Evolutionary conservation across 1,140 invertebrate genomes (phyloP), one percentile per base, ranked within the genome.

Genomic region (Heliconius congener): DNA sequence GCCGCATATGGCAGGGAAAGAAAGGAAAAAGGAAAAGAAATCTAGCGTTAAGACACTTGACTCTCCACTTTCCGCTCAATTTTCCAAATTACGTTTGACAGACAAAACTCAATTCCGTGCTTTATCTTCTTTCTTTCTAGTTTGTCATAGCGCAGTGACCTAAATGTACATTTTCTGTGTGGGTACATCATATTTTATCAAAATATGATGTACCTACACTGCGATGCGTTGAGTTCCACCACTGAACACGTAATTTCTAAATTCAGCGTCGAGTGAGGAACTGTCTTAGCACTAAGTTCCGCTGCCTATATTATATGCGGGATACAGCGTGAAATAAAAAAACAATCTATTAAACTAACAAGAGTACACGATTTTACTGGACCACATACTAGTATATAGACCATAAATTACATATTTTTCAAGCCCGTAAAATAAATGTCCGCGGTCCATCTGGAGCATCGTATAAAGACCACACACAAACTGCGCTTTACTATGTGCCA

Each of bases 401-500:
- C 60, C 6, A 66, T 66, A 66, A 66, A 66, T 66, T 27, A 66
- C 3, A 66, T 66, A 66, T 66, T 27, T 66, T 66, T 30, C 60
- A 66, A 66, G 23, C 3, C 1, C 27, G n/a, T 66, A 66, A 66
- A 66, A 66, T 30, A 66, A 66, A 66, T 66, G 60, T 66, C 60
- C 60, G 60, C 60, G 60, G 30, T 66, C 60, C 23, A 66, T 66
- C 60, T 66, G 27, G 60, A 66, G 27, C 60, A 66, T 16, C 60
- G 60, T 66, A 66, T 57, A 66, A 16, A 66, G 60, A 66, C 60
- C 27, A 60, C 57, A 60, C 57, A 60, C 57, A 11, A 60, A 13
- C 57, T 0, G 0, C n/a, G 57, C 57, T 1, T 2, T 66, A 13
- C 60, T 27, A 66, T 66, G 60, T 66, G 60, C 60, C 60, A 66